Evolutionary conservation across 2,888 invertebrate genomes (phyloP).

Genomic region (Lepidonotus clava): DNA sequence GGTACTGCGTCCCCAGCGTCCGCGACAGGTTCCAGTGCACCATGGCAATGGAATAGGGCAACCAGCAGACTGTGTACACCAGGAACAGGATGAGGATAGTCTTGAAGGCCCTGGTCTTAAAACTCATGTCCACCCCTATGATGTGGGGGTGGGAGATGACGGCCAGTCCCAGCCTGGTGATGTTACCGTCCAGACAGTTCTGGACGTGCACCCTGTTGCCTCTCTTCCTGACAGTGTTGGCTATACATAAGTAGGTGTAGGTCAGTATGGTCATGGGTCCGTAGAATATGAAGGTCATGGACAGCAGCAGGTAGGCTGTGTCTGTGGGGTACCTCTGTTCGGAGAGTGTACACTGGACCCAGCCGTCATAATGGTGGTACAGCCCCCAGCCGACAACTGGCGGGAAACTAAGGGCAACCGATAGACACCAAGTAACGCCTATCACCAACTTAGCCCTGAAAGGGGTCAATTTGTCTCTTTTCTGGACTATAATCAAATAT

Average conservation of each 20-base stretch:
- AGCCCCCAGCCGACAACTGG: conserved; percentile 68
- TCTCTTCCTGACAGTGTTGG: conserved; percentile 68
- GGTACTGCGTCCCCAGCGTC: conserved; percentile 35
- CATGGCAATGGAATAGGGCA: conserved; percentile 68
- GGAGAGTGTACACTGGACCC: conserved; percentile 60
- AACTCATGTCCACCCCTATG: conserved; percentile 69
- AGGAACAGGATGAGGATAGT: conserved; percentile 74
- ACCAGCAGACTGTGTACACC: conserved; percentile 69
- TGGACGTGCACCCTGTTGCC: conserved; percentile 67
- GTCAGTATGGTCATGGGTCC: conserved; percentile 70
- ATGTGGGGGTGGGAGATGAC: conserved; percentile 34
- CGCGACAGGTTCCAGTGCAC: conserved; percentile 63
- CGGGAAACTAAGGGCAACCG: conserved; percentile 65
- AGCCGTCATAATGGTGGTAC: conserved; percentile 60
- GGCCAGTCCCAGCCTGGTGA: conserved; percentile 63
- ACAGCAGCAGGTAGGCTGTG: conserved; percentile 64
- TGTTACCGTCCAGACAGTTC: conserved; percentile 58
- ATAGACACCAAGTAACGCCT: conserved; percentile 65
- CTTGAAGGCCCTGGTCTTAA: conserved; percentile 74
- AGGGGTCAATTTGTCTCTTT: conserved; percentile 69
- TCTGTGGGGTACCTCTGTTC: conserved; percentile 56
- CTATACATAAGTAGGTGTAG: conserved; percentile 69
- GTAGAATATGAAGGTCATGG: conserved; percentile 66
- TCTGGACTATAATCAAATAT: conserved; percentile 72
- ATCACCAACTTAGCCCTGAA: conserved; percentile 65